phyloP scores from a whole-genome alignment of 2,113 vertebrate species.

The Corythornis vintsioides region DNA sequence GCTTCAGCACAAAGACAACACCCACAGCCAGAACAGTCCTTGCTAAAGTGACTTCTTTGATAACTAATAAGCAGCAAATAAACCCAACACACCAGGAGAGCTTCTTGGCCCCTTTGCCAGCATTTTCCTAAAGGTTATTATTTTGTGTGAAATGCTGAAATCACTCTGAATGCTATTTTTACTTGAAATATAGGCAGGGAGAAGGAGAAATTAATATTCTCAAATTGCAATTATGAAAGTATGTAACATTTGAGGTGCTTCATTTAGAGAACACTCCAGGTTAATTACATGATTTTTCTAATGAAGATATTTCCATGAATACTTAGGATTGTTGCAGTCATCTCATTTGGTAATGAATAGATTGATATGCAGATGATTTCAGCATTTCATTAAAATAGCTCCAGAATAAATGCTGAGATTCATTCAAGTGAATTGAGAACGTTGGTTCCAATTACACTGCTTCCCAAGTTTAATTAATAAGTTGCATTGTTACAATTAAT shows the following conservation, averaged over 20 bases:
- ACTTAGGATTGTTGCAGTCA: slow-evolving; percentile 43
- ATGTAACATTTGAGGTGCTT: slow-evolving; percentile 21
- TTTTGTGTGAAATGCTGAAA: background rate
- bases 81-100: background rate
- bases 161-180: slow-evolving; percentile 14
- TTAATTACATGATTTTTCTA: slow-evolving; percentile 64
- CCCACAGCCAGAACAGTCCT: background rate
- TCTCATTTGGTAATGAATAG: slow-evolving; percentile 58
- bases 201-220: slow-evolving; percentile 39
- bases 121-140: background rate
- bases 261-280: slow-evolving; percentile 44
- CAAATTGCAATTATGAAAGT: slow-evolving; percentile 43
- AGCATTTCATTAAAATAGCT: slow-evolving; percentile 58
- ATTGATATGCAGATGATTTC: slow-evolving; percentile 46
- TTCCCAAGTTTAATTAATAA: slow-evolving; percentile 69
- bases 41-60: background rate
- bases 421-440: slow-evolving; percentile 39
- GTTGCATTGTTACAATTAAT: slow-evolving; percentile 58
- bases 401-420: slow-evolving; percentile 52
- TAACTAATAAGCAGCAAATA: background rate
- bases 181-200: slow-evolving; percentile 32
- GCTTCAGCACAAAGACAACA: background rate
- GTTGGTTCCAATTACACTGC: slow-evolving; percentile 43
- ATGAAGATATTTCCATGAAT: slow-evolving; percentile 68
- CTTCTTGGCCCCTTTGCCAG: background rate